Evolutionary conservation across 2,888 invertebrate species (phyloP).

Genomic region (Clistopyga incitator): DNA sequence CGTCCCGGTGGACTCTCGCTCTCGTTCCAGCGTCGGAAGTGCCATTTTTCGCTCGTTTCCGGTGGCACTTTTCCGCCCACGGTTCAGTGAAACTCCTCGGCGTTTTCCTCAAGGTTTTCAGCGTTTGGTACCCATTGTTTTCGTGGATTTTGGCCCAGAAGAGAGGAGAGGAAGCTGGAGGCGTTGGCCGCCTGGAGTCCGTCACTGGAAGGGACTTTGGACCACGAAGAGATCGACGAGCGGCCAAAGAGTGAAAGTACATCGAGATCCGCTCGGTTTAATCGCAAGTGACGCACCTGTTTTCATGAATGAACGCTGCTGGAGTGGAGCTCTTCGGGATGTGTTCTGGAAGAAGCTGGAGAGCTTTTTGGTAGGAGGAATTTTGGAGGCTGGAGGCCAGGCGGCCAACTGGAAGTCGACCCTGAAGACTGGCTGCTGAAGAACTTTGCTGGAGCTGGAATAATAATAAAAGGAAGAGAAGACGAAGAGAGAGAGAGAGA

Average conservation of each 20-base stretch:
- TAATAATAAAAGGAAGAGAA: background rate
- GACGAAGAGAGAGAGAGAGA: background rate
- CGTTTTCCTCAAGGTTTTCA: background rate
- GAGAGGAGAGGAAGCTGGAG: background rate
- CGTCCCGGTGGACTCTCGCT: constrained; percentile 43
- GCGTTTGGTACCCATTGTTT: background rate
- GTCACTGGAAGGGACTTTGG: background rate
- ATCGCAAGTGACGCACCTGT: background rate
- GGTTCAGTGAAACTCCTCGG: background rate
- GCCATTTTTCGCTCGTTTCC: background rate
- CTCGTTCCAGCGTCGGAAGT: constrained; percentile 43
- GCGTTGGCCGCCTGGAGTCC: constrained; percentile 27
- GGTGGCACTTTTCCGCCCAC: background rate
- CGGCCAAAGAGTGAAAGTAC: too few species aligned
- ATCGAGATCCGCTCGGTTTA: background rate
- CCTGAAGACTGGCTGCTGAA: constrained; percentile 31
- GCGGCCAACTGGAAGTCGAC: constrained; percentile 13
- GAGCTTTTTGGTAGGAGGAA: background rate
- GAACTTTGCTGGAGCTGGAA: background rate
- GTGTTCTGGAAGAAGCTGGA: background rate
- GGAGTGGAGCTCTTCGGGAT: background rate
- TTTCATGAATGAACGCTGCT: background rate
- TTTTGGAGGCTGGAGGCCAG: constrained; percentile 8
- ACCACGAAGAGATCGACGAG: background rate
- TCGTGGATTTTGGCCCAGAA: background rate